Evolutionary conservation across 2,797 vertebrate genomes (phyloP), one percentile per base, ranked within the genome.

Genomic region (Poecilia picta): DNA sequence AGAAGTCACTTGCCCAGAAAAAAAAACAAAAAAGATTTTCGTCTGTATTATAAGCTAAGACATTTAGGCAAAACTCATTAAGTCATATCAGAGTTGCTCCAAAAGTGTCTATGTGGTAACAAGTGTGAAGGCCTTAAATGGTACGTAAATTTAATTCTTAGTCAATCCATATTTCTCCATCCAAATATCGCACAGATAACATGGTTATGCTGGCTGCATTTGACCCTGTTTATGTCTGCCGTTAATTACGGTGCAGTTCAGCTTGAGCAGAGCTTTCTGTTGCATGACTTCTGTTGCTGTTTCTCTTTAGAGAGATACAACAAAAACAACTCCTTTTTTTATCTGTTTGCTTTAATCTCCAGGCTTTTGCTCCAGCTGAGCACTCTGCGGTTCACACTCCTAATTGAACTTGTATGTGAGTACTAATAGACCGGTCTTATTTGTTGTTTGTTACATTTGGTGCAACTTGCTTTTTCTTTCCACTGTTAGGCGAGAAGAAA

Each of bases 361-460:
- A 16, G 76, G 84, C 79, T 76, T 84, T 88, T 72, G 79, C 90
- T 90, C 79, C 82, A 86, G 84, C 83, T 87, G 85, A 88, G 87
- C 80, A 89, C 78, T 83, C 87, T 68, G 87, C 78, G 51, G 82
- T 84, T 79, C 83, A 88, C 80, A 75, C 75, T 82, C 72, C 80
- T 91, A 93, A 94, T 83, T 93, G 88, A 71, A 94, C 90, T 90
- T 80, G 83, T 85, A 84, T 88, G 75, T 86, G 74, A 90, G 85
- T 87, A 83, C 83, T 88, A 91, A 92, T 89, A 87, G 87, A 81
- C 79, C 85, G 88, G 86, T 87, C 79, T 87, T 85, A 80, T 73
- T 79, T 64, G 43, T 78, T 76, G 85, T 88, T 89, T 83, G 80
- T 82, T 87, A 73, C 55, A 77, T 82, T 85, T 73, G 84, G 55